Evolutionary conservation across 2,797 vertebrate species (phyloP), one percentile per base, ranked within the genome.

Genomic region (Australoheros facetus): DNA sequence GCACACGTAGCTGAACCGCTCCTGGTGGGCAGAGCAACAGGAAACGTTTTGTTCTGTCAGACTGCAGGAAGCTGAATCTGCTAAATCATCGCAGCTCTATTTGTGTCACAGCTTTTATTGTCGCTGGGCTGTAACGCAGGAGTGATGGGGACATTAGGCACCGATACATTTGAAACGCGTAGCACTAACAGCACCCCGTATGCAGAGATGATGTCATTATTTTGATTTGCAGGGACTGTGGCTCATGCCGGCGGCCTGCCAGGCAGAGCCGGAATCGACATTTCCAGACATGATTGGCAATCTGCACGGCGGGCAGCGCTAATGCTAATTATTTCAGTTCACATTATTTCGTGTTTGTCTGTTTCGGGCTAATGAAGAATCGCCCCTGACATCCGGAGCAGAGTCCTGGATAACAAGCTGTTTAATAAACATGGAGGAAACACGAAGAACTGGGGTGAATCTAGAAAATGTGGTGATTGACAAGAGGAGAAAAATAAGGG

Each of bases 1-100:
- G 89, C 98, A 99, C 80, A 99, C 97, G 1, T 99, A 99, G 95
- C 98, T 98, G 95, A 95, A 99, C 51, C 98, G 97, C 77, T 99
- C 98, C 98, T 99, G 72, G 16, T 7, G 54, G 39, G 21, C 19
- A 21, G 28, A 51, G n/a, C 4, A 71, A 0, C 13, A 69, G 53
- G n/a, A 1, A 34, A 71, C 26, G 64, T 30, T 51, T 45, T 30
- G 1, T 62, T 69, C 19, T 19, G 30, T 69, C 64, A 69, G 3
- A 42, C 48, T 11, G 1, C 64, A 51, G 5, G 4, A 69, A 30
- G 23, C 5, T 2, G 16, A 69, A 30, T 19, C 62, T 51, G 5
- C 39, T 16, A 66, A 72, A 56, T 72, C 21, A 45, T 42, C 17
- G 3, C 71, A 12, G 14, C 37, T 57, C 55, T 48, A 30, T 57